phyloP scores from a whole-genome alignment of 2,797 vertebrate species.

The Morus bassanus region DNA sequence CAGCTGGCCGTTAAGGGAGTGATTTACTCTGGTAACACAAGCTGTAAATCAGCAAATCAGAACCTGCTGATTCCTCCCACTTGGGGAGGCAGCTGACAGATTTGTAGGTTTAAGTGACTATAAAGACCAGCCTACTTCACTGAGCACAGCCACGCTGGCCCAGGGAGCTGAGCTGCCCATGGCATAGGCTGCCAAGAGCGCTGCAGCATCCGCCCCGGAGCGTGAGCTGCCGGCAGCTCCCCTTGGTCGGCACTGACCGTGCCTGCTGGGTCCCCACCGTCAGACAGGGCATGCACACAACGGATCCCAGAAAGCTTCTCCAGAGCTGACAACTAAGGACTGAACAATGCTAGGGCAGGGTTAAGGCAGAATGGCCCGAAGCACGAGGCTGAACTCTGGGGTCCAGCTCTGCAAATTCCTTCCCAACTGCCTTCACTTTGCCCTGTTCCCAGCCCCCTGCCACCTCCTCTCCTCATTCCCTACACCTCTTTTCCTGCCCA shows the following conservation, averaged over 20 bases:
- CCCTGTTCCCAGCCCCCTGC: background rate
- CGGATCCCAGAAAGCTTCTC: background rate
- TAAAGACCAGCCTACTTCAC: background rate
- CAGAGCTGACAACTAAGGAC: background rate
- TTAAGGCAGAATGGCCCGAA: background rate
- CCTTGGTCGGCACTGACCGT: rapidly evolving
- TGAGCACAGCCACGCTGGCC: background rate
- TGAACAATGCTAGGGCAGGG: background rate
- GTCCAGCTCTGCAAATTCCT: background rate
- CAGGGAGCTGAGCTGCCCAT: background rate
- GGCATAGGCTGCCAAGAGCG: background rate
- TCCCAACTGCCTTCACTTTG: background rate
- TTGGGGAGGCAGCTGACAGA: background rate
- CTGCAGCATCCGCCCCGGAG: background rate
- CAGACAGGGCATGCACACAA: background rate
- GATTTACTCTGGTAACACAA: background rate
- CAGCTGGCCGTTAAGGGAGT: background rate
- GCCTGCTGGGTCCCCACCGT: rapidly evolving
- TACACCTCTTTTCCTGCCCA: background rate
- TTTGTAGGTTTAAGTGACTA: background rate
- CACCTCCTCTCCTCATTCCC: background rate
- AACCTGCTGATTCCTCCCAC: background rate
- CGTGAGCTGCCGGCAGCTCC: background rate
- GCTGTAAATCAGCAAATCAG: background rate
- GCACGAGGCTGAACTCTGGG: background rate